phyloP scores from a whole-genome alignment of 2,888 invertebrate genomes.

The Acrobasis suavella region DNA sequence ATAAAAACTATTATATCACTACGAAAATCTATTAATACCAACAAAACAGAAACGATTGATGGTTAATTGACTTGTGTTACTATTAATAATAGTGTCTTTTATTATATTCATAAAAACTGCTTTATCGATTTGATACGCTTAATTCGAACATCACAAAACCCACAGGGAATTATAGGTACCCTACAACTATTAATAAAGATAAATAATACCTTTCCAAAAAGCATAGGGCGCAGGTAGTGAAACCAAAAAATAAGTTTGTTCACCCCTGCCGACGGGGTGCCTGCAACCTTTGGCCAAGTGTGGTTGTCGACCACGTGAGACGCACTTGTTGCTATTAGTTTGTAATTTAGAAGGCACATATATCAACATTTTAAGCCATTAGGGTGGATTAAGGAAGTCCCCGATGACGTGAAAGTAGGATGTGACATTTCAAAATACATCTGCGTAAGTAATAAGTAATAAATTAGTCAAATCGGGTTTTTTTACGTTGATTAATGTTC shows the following conservation, averaged over 20 bases:
- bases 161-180: conserved; percentile 21
- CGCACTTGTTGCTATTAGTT: conserved; percentile 66
- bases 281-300: conserved; percentile 8
- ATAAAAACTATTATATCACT: no score
- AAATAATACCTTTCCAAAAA: conserved; percentile 20
- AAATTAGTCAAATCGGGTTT: conserved; percentile 21
- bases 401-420: conserved; percentile 67
- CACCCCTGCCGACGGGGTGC: conserved; percentile 56
- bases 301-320: conserved; percentile 41
- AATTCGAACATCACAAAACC: conserved; percentile 18
- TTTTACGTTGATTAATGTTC: conserved; percentile 21
- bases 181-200: conserved; percentile 19
- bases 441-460: no score
- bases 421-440: conserved; percentile 57
- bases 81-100: not conserved
- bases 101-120: conserved; percentile 7
- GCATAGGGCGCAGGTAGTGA: conserved; percentile 21
- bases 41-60: not conserved
- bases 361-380: conserved; percentile 68
- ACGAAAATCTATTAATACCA: no score
- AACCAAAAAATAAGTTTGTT: conserved; percentile 50
- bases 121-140: conserved; percentile 18
- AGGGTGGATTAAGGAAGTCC: conserved; percentile 68
- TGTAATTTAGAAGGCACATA: conserved; percentile 61
- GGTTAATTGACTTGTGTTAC: conserved; percentile 5